Base-by-base conservation (phyloP, 2,113 vertebrate species). In the Poeciliopsis occidentalis region DNA sequence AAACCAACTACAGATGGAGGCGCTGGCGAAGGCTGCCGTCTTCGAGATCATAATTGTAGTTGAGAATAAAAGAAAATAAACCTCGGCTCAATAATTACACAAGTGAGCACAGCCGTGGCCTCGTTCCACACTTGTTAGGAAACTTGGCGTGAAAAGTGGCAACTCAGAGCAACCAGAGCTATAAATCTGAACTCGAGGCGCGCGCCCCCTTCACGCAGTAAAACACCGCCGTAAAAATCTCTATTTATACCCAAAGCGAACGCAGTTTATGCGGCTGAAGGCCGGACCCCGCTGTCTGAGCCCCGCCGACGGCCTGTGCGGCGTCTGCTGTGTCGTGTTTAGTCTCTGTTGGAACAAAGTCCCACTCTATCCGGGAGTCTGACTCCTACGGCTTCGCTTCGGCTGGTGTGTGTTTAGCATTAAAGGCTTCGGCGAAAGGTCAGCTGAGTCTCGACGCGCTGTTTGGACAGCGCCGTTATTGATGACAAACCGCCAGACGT, bases 111-210 rank as follows among this genome's bases (percentile, higher is more conserved):
- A 15, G 89, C 79, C 12, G 3, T 83, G 87, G 69, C 79, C 86
- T 78, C 75, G n/a, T 84, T 92, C 87, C 78, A 63, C 76, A 73
- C 75, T 87, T 83, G 86, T 89, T 51, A 80, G 81, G 44, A 76
- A 74, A 76, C 67, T 75, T 87, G 80, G 83, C 79, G 32, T 51
- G 37, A 2, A 8, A 86, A 83, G 6, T 75, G 51, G 27, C 10
- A 67, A 73, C 63, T 86, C 80, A 76, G 78, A 66, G 73, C 64
- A 60, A 62, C 54, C 71, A n/a, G 73, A 41, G 30, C 75, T 78
- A 73, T 90, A 86, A 90, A 86, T 63, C 71, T 73, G 67, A 75
- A 69, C 47, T 73, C 24, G 31, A 34, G 75, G 73, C 22, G 24
- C 34, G 79, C 68, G 75, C 73, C 64, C 64, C 71, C 69, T 80